phyloP scores from a whole-genome alignment of 2,888 invertebrate genomes.

The Nudaria mundana region DNA sequence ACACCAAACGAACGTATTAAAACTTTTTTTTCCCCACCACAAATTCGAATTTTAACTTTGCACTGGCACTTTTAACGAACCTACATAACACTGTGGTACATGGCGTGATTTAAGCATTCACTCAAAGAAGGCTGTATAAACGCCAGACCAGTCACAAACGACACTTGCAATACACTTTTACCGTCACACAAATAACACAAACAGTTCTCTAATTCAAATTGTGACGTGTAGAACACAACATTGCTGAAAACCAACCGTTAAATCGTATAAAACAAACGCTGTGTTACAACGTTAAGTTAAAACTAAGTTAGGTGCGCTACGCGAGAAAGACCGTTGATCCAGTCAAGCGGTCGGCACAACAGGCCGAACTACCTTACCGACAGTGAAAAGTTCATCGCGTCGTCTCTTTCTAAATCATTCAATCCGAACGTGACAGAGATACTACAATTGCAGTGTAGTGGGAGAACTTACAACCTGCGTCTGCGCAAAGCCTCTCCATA shows the following conservation, averaged over 20 bases:
- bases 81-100: conserved; percentile 65
- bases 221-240: conserved; percentile 63
- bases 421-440: conserved; percentile 43
- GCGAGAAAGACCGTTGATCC: conserved; percentile 80
- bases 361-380: conserved; percentile 68
- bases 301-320: conserved; percentile 75
- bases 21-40: conserved; percentile 57
- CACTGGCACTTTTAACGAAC: conserved; percentile 75
- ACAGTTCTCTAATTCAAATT: conserved; percentile 49
- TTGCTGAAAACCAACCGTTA: conserved; percentile 56
- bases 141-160: conserved; percentile 37
- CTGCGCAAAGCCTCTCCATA: conserved; percentile 69
- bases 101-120: conserved; percentile 74
- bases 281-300: conserved; percentile 67
- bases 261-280: conserved; percentile 62
- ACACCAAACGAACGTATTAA: conserved; percentile 51
- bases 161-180: conserved; percentile 41
- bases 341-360: conserved; percentile 70
- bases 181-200: conserved; percentile 48
- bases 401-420: conserved; percentile 42
- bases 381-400: conserved; percentile 38
- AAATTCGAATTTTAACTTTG: conserved; percentile 69
- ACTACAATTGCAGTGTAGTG: conserved; percentile 51
- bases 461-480: conserved; percentile 73
- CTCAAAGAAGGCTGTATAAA: conserved; percentile 60